phyloP scores from a whole-genome alignment of 37 sponge, comb jelly and placozoan species.

The Petrosia ficiformis region DNA sequence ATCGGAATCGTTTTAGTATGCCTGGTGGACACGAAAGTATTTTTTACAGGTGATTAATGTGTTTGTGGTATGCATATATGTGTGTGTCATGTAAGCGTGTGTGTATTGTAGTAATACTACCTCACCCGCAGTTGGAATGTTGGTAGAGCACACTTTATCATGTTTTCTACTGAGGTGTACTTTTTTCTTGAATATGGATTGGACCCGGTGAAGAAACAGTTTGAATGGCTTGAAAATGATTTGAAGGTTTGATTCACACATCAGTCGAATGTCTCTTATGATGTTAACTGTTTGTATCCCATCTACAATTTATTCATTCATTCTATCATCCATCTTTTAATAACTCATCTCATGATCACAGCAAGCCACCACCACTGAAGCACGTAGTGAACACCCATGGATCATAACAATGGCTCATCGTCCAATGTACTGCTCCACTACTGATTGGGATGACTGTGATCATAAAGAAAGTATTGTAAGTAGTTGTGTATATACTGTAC shows the following conservation, averaged over 20 bases:
- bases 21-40: conserved; percentile 14
- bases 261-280: not conserved
- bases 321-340: too few relatives aligned
- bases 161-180: conserved; percentile 63
- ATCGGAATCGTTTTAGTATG: conserved; percentile 51
- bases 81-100: conserved; percentile 13
- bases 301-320: too few relatives aligned
- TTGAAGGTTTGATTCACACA: conserved; percentile 9
- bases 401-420: conserved; percentile 59
- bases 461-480: conserved; percentile 29
- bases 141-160: conserved; percentile 46
- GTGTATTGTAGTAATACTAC: too few relatives aligned
- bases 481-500: not conserved
- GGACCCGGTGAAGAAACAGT: conserved; percentile 19
- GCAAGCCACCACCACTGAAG: conserved; percentile 11
- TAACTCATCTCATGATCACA: not conserved
- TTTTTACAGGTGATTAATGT: not conserved
- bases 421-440: conserved; percentile 64
- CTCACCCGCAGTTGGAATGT: too few relatives aligned
- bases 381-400: conserved; percentile 31
- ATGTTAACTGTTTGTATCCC: not conserved
- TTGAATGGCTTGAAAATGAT: conserved; percentile 51
- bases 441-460: conserved; percentile 48
- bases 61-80: not conserved
- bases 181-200: conserved; percentile 18